Evolutionary conservation across 2,113 vertebrate genomes (phyloP).

Genomic region (Sula dactylatra): DNA sequence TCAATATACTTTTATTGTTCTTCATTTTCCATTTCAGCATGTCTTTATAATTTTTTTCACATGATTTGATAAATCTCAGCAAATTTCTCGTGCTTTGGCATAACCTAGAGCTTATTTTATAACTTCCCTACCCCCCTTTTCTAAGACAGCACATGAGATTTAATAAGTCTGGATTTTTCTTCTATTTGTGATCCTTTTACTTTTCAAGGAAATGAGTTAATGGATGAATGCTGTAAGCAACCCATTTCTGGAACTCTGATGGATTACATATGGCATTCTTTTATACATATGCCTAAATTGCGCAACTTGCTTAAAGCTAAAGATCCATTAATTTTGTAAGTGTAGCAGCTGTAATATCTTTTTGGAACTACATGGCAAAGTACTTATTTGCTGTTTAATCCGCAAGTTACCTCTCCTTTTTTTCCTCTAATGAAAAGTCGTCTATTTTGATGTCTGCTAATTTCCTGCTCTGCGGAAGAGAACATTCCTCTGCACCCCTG

Average conservation of each 20-base stretch:
- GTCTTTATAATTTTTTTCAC: neutral
- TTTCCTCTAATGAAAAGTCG: neutral
- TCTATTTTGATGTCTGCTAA: neutral
- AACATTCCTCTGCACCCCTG: neutral
- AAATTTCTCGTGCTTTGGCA: neutral
- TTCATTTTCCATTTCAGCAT: neutral
- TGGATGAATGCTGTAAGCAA: neutral
- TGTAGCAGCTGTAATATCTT: neutral
- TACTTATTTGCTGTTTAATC: neutral
- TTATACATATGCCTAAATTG: neutral
- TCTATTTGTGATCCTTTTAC: neutral
- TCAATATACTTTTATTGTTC: neutral
- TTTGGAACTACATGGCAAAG: neutral
- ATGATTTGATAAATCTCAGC: neutral
- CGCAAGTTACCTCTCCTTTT: neutral
- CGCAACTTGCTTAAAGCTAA: neutral
- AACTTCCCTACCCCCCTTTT: neutral
- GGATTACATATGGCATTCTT: neutral
- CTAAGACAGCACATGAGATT: neutral
- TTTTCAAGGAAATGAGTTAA: conserved; percentile 19
- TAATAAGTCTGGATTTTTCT: neutral
- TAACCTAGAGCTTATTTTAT: neutral
- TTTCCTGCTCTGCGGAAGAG: conserved; percentile 2
- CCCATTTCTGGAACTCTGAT: neutral
- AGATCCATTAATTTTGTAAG: neutral